phyloP scores from a whole-genome alignment of 2,113 vertebrate genomes.

The Albula goreensis region DNA sequence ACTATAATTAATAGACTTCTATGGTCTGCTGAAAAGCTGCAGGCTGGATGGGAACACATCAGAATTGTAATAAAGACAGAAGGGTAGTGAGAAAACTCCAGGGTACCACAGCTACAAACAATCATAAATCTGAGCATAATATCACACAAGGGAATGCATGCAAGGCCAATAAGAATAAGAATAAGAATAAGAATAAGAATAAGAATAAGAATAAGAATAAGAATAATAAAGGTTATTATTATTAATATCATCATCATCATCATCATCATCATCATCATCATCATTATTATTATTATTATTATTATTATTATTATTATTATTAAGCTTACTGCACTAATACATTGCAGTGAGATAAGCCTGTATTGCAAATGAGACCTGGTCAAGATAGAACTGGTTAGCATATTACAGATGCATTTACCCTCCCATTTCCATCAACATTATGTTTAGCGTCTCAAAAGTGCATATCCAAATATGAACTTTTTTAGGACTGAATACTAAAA shows the following conservation, averaged over 20 bases:
- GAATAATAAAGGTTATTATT: no score
- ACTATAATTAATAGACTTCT: not conserved
- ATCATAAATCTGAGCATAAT: not conserved
- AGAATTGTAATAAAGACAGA: not conserved
- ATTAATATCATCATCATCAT: no score
- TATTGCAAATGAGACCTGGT: not conserved
- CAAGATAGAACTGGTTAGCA: not conserved
- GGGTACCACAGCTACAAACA: not conserved
- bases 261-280: no score
- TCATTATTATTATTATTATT: not conserved
- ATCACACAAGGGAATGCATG: not conserved
- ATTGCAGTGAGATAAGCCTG: not conserved
- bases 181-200: no score
- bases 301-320: not conserved
- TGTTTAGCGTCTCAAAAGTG: no score
- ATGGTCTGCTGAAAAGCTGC: not conserved
- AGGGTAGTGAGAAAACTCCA: not conserved
- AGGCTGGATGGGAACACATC: not conserved
- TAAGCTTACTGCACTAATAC: not conserved
- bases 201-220: no score
- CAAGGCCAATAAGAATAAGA: no score
- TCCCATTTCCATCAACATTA: no score
- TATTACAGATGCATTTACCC: not conserved
- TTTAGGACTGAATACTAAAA: not conserved
- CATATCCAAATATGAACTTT: not conserved